Evolutionary conservation across 2,888 invertebrate genomes (phyloP).

Genomic region (Cynaeus angustus): DNA sequence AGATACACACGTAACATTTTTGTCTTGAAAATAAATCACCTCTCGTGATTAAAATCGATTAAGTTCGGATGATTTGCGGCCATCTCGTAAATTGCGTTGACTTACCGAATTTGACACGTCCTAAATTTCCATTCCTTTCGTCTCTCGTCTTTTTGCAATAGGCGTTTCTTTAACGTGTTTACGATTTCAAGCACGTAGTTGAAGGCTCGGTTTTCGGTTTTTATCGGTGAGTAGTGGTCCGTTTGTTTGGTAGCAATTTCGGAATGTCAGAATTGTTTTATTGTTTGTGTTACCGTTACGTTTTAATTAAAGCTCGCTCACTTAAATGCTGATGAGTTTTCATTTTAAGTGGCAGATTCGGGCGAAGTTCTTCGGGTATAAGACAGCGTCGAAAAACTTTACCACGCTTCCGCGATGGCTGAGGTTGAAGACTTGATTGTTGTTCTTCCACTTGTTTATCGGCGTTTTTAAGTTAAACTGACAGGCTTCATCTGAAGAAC

Average conservation of each 20-base stretch:
- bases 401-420: conserved; percentile 3
- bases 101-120: conserved; percentile 18
- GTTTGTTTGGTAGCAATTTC: conserved; percentile 17
- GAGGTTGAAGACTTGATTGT: conserved; percentile 21
- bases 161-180: conserved; percentile 3
- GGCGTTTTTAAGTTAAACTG: conserved; percentile 3
- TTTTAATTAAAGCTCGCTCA: conserved; percentile 33
- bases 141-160: background rate
- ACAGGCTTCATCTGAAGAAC: conserved; percentile 9
- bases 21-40: conserved; percentile 28
- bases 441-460: background rate
- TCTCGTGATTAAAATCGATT: conserved; percentile 33
- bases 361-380: background rate
- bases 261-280: conserved; percentile 23
- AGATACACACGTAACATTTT: conserved; percentile 12
- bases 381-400: conserved; percentile 7
- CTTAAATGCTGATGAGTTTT: conserved; percentile 11
- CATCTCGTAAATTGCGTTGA: conserved; percentile 17
- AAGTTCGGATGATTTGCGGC: conserved; percentile 27
- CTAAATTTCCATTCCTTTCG: conserved; percentile 12
- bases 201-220: conserved; percentile 20
- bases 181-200: conserved; percentile 12
- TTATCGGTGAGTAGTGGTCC: conserved; percentile 7
- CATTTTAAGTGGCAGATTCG: conserved; percentile 2
- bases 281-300: conserved; percentile 36